Evolutionary conservation across 2,113 vertebrate species (phyloP), one percentile per base, ranked within the genome.

Genomic region (Benitochromis conjunctus): DNA sequence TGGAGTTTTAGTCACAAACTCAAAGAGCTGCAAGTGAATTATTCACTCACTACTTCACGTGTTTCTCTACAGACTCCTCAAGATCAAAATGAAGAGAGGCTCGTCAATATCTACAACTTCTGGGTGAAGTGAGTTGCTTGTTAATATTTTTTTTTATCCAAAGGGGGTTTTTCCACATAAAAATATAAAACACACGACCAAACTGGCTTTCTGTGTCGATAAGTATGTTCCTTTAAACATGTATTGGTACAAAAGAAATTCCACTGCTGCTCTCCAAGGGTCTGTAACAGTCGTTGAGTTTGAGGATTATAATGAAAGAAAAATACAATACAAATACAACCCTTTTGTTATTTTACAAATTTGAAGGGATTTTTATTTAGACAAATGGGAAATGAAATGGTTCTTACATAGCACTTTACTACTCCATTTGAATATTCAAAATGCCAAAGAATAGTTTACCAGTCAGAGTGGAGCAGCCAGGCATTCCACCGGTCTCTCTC

Each of bases 111-210:
- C 83, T 97, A 92, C 88, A 89, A 94, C 85, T 96, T 96, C 88
- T 97, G 96, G 96, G 91, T 95, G 43, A 96, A 96, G 96, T 97
- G 82, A 94, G 96, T 96, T 55, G 2, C 10, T 31, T n/a, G 31
- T 51, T 76, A 29, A 31, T 12, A 9, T 12, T 8, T n/a, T 5
- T n/a, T 31, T 14, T 31, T 3, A 48, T 13, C 11, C 11, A 14
- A 62, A 9, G 34, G 31, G 3, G 13, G 13, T 26, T 26, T 26
- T 10, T 46, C 21, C 21, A 16, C 43, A 26, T 71, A 0, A n/a
- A 51, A 3, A 51, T 12, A 8, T 29, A 0, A 19, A 29, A 3
- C 43, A 1, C 2, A 16, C 19, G 16, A 48, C 16, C 4, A 51
- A 51, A 3, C 26, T 51, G 1, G 29, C 26, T 76, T 31, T 41